Evolutionary conservation across 2,113 vertebrate genomes (phyloP).

Genomic region (Buteo buteo): DNA sequence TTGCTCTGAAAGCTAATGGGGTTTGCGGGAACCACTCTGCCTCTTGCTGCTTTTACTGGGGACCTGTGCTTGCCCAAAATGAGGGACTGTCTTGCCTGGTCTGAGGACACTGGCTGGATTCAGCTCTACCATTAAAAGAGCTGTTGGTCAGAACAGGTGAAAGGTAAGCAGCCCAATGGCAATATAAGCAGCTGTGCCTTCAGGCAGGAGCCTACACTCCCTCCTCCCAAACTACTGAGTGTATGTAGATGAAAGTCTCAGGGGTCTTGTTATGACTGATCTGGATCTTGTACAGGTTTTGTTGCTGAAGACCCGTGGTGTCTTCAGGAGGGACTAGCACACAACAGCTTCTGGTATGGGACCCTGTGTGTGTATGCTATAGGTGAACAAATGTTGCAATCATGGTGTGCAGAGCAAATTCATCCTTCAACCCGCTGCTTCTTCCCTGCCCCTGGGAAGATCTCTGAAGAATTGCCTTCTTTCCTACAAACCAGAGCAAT

Average conservation of each 20-base stretch:
- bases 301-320: neutral
- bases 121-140: neutral
- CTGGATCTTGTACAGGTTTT: neutral
- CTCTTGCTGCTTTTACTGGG: neutral
- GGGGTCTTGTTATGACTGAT: neutral
- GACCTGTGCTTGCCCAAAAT: rapidly evolving
- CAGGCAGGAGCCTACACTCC: neutral
- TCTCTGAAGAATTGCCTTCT: neutral
- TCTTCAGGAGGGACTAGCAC: neutral
- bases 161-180: neutral
- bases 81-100: neutral
- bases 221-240: neutral
- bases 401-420: rapidly evolving
- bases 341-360: neutral
- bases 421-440: neutral
- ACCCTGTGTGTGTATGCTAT: neutral
- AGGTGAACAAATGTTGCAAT: neutral
- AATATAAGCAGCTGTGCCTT: neutral
- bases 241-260: neutral
- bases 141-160: neutral
- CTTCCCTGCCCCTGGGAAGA: neutral
- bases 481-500: neutral
- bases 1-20: rapidly evolving
- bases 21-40: rapidly evolving
- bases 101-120: neutral